Evolutionary conservation across 2,888 invertebrate genomes (phyloP), one percentile per base, ranked within the genome.

Genomic region (Ischnus inquisitorius): DNA sequence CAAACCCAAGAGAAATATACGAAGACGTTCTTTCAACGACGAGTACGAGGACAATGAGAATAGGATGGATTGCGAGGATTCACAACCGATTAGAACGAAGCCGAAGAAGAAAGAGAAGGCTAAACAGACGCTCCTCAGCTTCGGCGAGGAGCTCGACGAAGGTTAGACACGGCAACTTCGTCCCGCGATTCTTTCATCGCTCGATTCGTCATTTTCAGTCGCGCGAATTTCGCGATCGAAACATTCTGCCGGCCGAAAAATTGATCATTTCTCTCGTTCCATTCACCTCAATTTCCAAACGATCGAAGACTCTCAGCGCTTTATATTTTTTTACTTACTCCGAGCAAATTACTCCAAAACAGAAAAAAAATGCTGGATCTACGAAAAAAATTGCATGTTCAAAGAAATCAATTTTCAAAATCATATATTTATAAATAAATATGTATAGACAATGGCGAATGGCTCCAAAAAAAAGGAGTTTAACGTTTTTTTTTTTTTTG

Each of bases 1-100:
- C 90, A 98, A 98, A 94, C 98, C 98, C 0, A 97, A 96, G 91
- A 96, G 98, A 92, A 96, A 96, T 92, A 97, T 98, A 88, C 97
- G 97, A 91, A 95, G 97, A 86, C 95, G 97, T 78, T 96, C 96
- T 81, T 97, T 97, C 94, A 96, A 95, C 81, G 95, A 96, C 90
- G 94, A 95, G 81, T 95, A 95, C 83, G 96, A 96, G 87, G 96
- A 96, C 88, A 92, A 93, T 88, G 96, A 96, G 67, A 96, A 96
- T 65, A 95, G 96, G 85, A 93, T 94, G 87, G 94, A 94, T 83
- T 94, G 94, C 48, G 93, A 93, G 78, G 92, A 93, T 78, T 88
- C 90, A 60, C 91, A 90, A 78, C 94, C 94, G 28, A 94, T 94
- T 89, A 94, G 94, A 84, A 94, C 94, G 67, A 95, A 95, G 87